Conservation (phyloP, 2,113 vertebrate genomes). For the Dasyprocta punctata region DNA sequence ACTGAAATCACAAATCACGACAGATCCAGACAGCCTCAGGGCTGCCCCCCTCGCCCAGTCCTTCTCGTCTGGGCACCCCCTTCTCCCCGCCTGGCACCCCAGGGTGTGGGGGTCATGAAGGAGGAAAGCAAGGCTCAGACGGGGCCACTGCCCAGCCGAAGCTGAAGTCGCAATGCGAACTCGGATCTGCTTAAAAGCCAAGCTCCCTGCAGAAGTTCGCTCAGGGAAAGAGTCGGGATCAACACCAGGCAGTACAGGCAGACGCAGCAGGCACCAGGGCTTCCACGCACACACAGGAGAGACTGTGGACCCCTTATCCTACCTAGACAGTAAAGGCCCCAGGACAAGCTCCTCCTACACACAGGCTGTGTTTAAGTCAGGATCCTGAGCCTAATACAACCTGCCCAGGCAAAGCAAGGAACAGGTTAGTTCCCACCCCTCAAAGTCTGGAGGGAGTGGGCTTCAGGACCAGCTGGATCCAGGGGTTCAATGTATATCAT, state of each 20-base stretch:
- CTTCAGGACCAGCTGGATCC: not conserved
- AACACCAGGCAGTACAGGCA: not conserved
- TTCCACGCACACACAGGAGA: not conserved
- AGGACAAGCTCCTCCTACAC: not conserved
- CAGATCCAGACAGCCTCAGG: not conserved
- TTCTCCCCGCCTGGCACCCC: not conserved
- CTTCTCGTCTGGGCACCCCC: not conserved
- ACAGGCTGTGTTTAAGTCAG: not conserved
- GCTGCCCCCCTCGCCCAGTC: not conserved
- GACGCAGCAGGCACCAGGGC: not conserved
- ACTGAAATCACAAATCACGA: not conserved
- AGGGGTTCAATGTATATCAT: not conserved
- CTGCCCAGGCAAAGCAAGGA: not conserved
- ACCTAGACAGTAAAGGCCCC: not conserved
- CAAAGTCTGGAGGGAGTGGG: not conserved
- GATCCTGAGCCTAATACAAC: not conserved
- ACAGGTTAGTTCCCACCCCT: not conserved
- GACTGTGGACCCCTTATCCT: not conserved
- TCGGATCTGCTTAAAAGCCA: not conserved
- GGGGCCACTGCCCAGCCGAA: not conserved
- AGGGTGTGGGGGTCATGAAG: too few relatives aligned
- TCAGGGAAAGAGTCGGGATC: not conserved
- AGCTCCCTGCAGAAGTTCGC: not conserved
- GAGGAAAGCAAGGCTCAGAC: not conserved
- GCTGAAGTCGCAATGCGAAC: not conserved